phyloP scores from a whole-genome alignment of 2,113 vertebrate genomes.

The Ameiurus melas region DNA sequence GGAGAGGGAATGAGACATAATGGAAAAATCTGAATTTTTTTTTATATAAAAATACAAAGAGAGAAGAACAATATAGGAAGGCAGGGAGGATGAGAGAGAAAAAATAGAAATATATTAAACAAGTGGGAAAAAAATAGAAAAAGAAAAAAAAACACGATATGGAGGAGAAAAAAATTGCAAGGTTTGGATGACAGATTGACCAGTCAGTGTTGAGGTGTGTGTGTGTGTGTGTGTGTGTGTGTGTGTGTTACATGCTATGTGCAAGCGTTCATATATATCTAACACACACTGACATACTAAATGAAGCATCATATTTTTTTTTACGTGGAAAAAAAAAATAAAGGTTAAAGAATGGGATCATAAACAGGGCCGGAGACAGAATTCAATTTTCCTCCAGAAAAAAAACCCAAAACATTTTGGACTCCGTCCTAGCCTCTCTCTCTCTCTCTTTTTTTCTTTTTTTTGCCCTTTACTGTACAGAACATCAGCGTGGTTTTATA shows the following conservation, averaged over 20 bases:
- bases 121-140: too few relatives aligned
- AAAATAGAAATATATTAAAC: not conserved
- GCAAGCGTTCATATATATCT: not conserved
- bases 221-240: not conserved
- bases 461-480: slow-evolving; percentile 25
- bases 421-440: not conserved
- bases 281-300: not conserved
- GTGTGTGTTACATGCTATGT: not conserved
- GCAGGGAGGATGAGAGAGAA: not conserved
- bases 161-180: not conserved
- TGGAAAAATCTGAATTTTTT: not conserved
- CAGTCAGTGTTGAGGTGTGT: too few relatives aligned
- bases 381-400: slow-evolving; percentile 3
- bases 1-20: not conserved
- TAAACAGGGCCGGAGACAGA: not conserved
- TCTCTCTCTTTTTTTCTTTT: not conserved
- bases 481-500: slow-evolving; percentile 35
- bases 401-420: slow-evolving; percentile 20
- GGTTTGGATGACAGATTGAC: too few relatives aligned
- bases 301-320: not conserved
- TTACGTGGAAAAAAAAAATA: not conserved
- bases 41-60: not conserved
- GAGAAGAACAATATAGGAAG: not conserved
- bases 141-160: not conserved
- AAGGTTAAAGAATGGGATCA: not conserved